Conservation (phyloP, 2,113 vertebrate genomes). For the Rostratula benghalensis region DNA sequence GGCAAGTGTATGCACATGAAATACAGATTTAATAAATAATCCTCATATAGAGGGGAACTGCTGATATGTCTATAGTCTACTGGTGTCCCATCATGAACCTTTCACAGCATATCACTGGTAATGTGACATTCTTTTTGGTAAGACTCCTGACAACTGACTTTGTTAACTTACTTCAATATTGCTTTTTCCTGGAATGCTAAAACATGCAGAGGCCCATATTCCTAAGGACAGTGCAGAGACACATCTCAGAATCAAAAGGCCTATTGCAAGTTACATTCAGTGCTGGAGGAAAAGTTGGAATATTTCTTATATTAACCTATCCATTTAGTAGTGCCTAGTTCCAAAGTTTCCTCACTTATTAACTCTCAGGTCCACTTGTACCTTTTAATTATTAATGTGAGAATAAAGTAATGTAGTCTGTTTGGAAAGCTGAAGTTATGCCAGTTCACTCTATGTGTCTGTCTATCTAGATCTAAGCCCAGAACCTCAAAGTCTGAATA, state of each 20-base stretch:
- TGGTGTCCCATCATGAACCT: not conserved
- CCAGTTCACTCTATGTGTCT: not conserved
- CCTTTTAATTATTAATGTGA: not conserved
- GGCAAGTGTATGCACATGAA: not conserved
- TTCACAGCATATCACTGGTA: not conserved
- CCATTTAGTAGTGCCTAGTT: not conserved
- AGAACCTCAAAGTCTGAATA: not conserved
- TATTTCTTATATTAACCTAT: not conserved
- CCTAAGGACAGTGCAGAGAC: not conserved
- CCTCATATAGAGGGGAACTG: not conserved
- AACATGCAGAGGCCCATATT: not conserved
- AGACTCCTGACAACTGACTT: not conserved
- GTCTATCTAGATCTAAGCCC: not conserved
- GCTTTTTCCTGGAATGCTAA: not conserved
- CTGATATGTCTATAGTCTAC: not conserved
- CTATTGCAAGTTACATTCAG: not conserved
- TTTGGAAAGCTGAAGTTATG: not conserved
- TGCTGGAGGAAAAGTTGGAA: not conserved
- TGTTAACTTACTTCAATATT: not conserved
- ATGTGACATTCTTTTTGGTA: not conserved
- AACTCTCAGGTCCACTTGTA: not conserved
- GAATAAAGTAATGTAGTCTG: not conserved
- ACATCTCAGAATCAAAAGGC: not conserved
- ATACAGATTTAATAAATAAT: constrained; percentile 67
- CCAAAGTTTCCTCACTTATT: not conserved